These are phyloP conservation scores for Xerus rutilus DNA, from an alignment of 2,797 vertebrate genomes.

Conservation along the genomic window DNA sequence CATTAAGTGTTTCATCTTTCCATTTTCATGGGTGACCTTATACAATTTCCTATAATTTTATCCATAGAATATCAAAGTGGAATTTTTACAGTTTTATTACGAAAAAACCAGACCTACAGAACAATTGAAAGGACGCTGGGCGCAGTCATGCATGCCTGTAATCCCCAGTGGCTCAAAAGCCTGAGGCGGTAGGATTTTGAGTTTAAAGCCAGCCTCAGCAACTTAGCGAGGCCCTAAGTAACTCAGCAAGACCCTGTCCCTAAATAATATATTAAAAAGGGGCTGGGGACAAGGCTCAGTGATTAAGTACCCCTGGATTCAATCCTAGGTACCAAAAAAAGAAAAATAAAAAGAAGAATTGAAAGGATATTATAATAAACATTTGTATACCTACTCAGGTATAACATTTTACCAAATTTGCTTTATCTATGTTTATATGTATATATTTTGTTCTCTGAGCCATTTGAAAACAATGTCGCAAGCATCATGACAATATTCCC, in stretches of 20 bases:
- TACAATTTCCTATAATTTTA: not conserved
- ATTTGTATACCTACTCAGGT: not conserved
- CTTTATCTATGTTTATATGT: not conserved
- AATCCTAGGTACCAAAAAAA: too few relatives aligned
- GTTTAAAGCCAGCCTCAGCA: too few relatives aligned
- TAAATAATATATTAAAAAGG: too few relatives aligned
- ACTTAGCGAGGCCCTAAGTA: too few relatives aligned
- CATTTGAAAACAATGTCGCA: constrained; percentile 4
- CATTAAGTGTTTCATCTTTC: constrained; percentile 45
- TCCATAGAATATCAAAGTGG: not conserved
- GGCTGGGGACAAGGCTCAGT: too few relatives aligned
- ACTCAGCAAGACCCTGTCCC: too few relatives aligned
- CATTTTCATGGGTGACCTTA: not conserved
- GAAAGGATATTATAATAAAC: constrained; percentile 8
- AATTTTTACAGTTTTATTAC: constrained; percentile 43
- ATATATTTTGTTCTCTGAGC: constrained; percentile 24
- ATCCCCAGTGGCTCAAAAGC: too few relatives aligned
- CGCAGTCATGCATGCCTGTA: too few relatives aligned
- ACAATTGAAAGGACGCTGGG: not conserved
- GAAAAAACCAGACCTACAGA: constrained; percentile 15
- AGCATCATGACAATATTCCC: not conserved
- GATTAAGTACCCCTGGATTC: too few relatives aligned
- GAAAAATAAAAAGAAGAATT: too few relatives aligned
- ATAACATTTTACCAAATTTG: not conserved
- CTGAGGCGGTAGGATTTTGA: too few relatives aligned